Evolutionary conservation across 2,797 vertebrate genomes (phyloP).

Genomic region (Gastrophryne carolinensis): DNA sequence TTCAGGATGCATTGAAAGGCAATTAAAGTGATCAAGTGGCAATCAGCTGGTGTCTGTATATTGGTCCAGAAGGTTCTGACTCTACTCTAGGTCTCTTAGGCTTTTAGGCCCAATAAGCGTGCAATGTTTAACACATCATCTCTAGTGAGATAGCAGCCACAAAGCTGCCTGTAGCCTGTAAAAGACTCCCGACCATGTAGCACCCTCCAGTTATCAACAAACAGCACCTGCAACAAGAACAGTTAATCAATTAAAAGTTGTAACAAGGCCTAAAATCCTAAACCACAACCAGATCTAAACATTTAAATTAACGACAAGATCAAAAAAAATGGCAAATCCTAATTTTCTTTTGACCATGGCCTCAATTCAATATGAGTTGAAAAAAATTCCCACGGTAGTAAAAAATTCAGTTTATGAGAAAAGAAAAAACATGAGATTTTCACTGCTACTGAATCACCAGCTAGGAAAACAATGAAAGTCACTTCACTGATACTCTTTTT

Average conservation of each 20-base stretch:
- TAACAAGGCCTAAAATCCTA: neutral
- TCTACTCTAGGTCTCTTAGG: constrained; percentile 59
- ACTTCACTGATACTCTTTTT: too few species aligned
- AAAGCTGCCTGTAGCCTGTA: constrained; percentile 86
- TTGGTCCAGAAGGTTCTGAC: neutral
- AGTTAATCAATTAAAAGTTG: neutral
- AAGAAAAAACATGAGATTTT: too few species aligned
- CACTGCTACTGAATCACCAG: too few species aligned
- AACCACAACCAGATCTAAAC: too few species aligned
- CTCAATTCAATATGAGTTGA: too few species aligned
- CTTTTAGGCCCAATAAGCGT: constrained; percentile 79
- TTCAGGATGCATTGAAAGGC: neutral
- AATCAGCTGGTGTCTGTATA: neutral
- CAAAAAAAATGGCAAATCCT: too few species aligned
- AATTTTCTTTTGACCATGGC: too few species aligned
- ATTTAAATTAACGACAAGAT: too few species aligned
- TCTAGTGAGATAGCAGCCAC: constrained; percentile 89
- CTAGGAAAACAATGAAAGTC: too few species aligned
- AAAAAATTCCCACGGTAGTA: too few species aligned
- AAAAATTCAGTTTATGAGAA: too few species aligned
- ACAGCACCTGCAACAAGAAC: constrained; percentile 74
- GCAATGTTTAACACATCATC: constrained; percentile 86
- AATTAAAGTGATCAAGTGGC: neutral
- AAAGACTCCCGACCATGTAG: constrained; percentile 89
- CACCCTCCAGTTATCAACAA: constrained; percentile 91